Conservation (phyloP, 2,888 invertebrate species). For the Rutpela maculata region DNA sequence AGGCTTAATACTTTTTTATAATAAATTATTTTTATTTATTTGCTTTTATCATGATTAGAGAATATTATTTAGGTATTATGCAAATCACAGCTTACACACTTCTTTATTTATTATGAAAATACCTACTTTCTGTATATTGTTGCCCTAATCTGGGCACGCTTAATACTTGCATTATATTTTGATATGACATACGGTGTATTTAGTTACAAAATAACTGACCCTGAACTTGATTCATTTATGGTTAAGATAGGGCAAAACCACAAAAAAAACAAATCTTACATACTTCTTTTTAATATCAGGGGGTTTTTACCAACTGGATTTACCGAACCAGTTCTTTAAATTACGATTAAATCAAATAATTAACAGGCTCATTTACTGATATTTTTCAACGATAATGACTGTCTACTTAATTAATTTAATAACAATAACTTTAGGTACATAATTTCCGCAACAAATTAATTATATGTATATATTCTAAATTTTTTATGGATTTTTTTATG, state of each 20-base stretch:
- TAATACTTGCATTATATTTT: not conserved
- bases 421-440: not conserved
- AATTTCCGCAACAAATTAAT: not conserved
- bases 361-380: not conserved
- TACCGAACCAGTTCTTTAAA: not conserved
- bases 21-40: no score
- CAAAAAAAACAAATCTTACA: not conserved
- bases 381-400: not conserved
- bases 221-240: not conserved
- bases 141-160: no score
- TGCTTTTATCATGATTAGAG: no score
- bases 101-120: no score
- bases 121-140: no score
- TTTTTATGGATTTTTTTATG: not conserved
- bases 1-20: no score
- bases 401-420: not conserved
- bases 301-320: not conserved
- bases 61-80: no score
- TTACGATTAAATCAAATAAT: not conserved
- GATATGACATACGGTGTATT: not conserved
- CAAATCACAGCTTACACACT: no score
- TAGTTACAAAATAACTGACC: not conserved
- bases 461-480: not conserved
- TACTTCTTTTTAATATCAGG: not conserved
- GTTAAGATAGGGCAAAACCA: not conserved